Percentiles rank a stretch among this genome's conserved stretches.
Conservation (phyloP, 2,113 vertebrate species). For the Chloropsis hardwickii region DNA sequence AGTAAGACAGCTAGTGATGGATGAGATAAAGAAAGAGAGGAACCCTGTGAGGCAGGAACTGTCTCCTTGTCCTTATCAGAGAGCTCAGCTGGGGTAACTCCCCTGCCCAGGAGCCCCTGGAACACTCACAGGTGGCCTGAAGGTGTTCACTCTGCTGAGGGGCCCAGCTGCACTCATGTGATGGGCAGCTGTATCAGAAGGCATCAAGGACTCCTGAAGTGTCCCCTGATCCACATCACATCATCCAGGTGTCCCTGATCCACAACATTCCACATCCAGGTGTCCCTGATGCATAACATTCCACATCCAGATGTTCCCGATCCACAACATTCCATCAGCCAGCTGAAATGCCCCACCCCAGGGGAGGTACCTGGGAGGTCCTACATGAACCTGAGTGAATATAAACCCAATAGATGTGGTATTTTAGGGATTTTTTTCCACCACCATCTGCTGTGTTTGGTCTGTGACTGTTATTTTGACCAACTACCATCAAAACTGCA, state of each 20-base stretch:
- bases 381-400: neutral
- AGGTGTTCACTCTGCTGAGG: neutral
- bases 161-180: neutral
- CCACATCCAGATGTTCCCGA: neutral
- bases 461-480: neutral
- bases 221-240: neutral
- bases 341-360: fast-evolving
- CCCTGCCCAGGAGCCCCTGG: fast-evolving
- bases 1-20: neutral
- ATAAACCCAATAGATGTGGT: fast-evolving
- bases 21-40: fast-evolving
- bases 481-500: neutral
- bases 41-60: neutral
- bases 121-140: neutral
- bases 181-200: neutral
- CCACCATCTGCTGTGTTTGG: fast-evolving
- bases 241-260: neutral
- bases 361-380: neutral
- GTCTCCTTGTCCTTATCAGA: neutral
- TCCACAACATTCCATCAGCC: neutral
- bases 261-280: neutral
- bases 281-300: neutral
- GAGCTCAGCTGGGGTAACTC: neutral
- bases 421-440: fast-evolving
- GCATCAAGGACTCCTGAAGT: fast-evolving